Evolutionary conservation across 1,140 invertebrate genomes (phyloP), one percentile per base, ranked within the genome.

Genomic region (Leguminivora glycinivorella): DNA sequence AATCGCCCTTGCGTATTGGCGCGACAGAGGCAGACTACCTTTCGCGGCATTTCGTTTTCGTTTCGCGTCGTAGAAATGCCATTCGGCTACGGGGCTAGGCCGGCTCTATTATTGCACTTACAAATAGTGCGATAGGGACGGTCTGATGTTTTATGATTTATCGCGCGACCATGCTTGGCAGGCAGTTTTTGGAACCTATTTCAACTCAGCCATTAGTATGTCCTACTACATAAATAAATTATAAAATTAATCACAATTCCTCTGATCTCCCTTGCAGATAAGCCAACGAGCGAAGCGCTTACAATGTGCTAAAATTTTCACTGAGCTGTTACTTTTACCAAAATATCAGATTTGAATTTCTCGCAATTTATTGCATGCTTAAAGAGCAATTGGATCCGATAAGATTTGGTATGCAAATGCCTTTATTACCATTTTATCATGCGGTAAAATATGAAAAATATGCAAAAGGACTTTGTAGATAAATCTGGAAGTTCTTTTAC

Each of bases 391-490:
- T 63, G 25, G 58, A 63, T 19, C 17, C 58, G 58, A 63, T 63
- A 63, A 63, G 58, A 63, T 63, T 63, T 34, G 58, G 58, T 63
- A 63, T 63, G 58, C 58, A 63, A 63, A 63, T 63, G 24, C 34
- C 58, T 63, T 52, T 63, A 63, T 29, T 63, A 63, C 58, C 58
- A 63, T 63, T 63, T 63, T 63, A 63, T 63, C 26, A 63, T 63
- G 25, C 58, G 26, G 58, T 63, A 63, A 63, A 63, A 63, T 63
- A 63, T 29, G 58, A 63, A 29, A 63, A 63, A 63, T 63, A 63
- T 63, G 58, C 58, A 63, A 63, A 63, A 26, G 24, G 25, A 31
- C 58, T 31, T 31, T 9, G 58, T 63, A n/a, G 26, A 6, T 19
- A 34, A 31, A 25, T 63, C 58, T 60, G 56, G 2, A 25, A 25